phyloP scores from a whole-genome alignment of 2,797 vertebrate species.

The Paedocypris micromegethes region DNA sequence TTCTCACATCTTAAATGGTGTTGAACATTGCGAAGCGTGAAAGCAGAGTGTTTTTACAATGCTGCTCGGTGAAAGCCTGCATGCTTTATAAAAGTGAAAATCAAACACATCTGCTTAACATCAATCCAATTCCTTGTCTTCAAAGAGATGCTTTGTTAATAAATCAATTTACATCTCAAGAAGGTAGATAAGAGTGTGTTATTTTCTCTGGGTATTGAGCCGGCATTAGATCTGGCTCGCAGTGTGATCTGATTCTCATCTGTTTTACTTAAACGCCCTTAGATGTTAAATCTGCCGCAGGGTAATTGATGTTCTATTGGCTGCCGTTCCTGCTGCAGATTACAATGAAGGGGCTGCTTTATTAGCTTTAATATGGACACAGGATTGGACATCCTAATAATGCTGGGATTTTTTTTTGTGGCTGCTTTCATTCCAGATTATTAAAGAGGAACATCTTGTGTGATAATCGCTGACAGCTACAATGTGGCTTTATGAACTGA shows the following conservation, averaged over 20 bases:
- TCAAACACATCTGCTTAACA: conserved; percentile 36
- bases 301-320: conserved; percentile 52
- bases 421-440: conserved; percentile 35
- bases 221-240: conserved; percentile 44
- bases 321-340: conserved; percentile 46
- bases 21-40: conserved; percentile 16
- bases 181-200: conserved; percentile 51
- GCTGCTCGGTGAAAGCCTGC: conserved; percentile 35
- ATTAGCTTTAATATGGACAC: conserved; percentile 51
- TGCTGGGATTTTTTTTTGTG: background rate
- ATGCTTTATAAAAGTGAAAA: conserved; percentile 41
- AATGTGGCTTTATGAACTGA: conserved; percentile 41
- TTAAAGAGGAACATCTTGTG: conserved; percentile 41
- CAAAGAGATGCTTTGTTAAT: conserved; percentile 46
- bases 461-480: conserved; percentile 44
- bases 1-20: conserved; percentile 24
- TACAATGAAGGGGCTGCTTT: conserved; percentile 48
- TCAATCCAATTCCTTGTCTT: conserved; percentile 34
- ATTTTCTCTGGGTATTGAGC: conserved; percentile 51
- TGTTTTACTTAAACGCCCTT: conserved; percentile 50
- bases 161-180: conserved; percentile 54
- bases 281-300: conserved; percentile 47
- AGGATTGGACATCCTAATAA: conserved; percentile 47
- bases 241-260: conserved; percentile 50
- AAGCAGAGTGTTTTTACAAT: conserved; percentile 33